Evolutionary conservation across 2,888 invertebrate species (phyloP), one percentile per base, ranked within the genome.

Genomic region (Cataglyphis cursor): DNA sequence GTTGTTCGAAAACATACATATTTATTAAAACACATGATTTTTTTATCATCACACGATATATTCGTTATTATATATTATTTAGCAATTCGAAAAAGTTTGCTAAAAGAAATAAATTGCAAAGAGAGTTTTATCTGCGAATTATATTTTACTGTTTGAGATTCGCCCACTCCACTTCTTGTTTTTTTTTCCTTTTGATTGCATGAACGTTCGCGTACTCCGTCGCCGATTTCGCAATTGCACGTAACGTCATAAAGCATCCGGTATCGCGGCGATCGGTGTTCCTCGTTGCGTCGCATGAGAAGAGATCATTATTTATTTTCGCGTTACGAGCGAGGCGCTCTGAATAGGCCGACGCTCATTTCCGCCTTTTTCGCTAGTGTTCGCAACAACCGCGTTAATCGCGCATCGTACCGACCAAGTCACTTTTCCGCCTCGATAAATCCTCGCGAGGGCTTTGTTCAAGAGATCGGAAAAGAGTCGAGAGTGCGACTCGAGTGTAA

Each of bases 371-470:
- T 57, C 24, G 38, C 72, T 38, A 59, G 72, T 38, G 38, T 28
- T 72, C 59, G 73, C 57, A 57, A 44, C n/a, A n/a, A 59, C 38
- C 72, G 72, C 59, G 73, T 73, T 73, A 73, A 73, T 73, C 73
- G 73, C 73, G 59, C 41, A 59, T 59, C 73, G 59, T 59, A 38
- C 38, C 59, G 28, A n/a, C 73, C 73, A 24, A 59, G 73, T 73
- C 73, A 73, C 73, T 73, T 73, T 73, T 73, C 73, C 73, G 73
- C 59, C 38, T 59, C 59, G 73, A 73, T 73, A 73, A 73, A 73
- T 59, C 59, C 59, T 59, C 59, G 24, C 73, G 59, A 24, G 28
- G 18, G 38, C 35, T 59, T 41, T 73, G 24, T 51, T 38, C 38
- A 24, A 24, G 73, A 73, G 59, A 70, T 70, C 28, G 21, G 54